Conservation (phyloP, 2,888 invertebrate species). For the Mythimna ferrago region DNA sequence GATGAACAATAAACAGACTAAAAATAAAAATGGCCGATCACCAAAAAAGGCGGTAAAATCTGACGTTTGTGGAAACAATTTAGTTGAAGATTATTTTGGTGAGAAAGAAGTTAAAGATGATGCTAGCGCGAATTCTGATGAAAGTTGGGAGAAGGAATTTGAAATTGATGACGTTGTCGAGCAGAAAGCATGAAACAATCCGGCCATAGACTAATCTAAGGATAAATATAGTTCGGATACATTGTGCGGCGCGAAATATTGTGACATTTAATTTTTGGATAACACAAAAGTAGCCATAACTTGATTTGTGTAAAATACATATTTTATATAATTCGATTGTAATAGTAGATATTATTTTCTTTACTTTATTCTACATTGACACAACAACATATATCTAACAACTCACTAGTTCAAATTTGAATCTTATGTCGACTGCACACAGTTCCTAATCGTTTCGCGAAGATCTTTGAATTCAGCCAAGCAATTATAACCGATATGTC, state of each 20-base stretch:
- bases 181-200: slow-evolving; percentile 78
- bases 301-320: slow-evolving; percentile 12
- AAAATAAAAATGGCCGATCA: slow-evolving; percentile 75
- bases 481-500: slow-evolving; percentile 12
- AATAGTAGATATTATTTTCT: background rate
- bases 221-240: slow-evolving; percentile 54
- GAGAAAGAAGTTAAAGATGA: slow-evolving; percentile 86
- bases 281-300: slow-evolving; percentile 26
- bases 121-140: slow-evolving; percentile 89
- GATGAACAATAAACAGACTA: slow-evolving; percentile 71
- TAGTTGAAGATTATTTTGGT: slow-evolving; percentile 90
- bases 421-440: slow-evolving; percentile 1
- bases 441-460: slow-evolving; percentile 10
- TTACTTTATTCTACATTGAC: slow-evolving; percentile 7
- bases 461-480: background rate
- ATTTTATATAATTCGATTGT: background rate
- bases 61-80: slow-evolving; percentile 87
- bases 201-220: slow-evolving; percentile 67
- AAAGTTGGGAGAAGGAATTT: slow-evolving; percentile 92
- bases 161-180: slow-evolving; percentile 85
- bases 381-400: background rate
- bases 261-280: slow-evolving; percentile 32
- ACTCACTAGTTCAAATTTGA: background rate
- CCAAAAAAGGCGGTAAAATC: slow-evolving; percentile 80
- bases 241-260: slow-evolving; percentile 59